A percentile compares a stretch with the other conserved stretches of the same genome.
phyloP scores from a whole-genome alignment of 2,888 invertebrate genomes.

The Noctua janthina region DNA sequence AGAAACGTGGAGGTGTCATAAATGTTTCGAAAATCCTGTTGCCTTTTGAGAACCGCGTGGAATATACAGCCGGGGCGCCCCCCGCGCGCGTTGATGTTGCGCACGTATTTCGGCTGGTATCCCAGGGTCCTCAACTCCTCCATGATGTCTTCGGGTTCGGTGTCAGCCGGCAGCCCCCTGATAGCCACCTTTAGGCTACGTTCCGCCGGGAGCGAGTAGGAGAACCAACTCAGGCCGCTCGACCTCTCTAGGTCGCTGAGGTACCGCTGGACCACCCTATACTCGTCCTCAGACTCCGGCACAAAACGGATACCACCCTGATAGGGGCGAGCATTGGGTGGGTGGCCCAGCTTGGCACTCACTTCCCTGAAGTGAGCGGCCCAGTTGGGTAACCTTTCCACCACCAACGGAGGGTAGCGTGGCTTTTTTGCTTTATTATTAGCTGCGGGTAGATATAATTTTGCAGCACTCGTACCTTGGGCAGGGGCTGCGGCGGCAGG shows the following conservation, averaged over 20 bases:
- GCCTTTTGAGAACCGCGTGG: too few relatives aligned
- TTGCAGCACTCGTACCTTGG: too few relatives aligned
- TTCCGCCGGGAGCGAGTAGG: slow-evolving; percentile 18
- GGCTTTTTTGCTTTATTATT: too few relatives aligned
- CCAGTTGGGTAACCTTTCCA: background rate
- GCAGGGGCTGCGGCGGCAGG: too few relatives aligned
- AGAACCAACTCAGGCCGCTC: background rate
- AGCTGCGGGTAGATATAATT: too few relatives aligned
- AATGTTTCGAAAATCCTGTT: too few relatives aligned
- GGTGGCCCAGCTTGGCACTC: background rate
- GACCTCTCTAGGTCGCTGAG: background rate
- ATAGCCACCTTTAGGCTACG: background rate
- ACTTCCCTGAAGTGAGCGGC: background rate
- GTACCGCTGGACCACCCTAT: background rate
- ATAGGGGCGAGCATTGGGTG: background rate
- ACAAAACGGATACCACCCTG: background rate
- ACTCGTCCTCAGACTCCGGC: background rate
- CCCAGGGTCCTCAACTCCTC: slow-evolving; percentile 8
- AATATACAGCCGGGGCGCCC: slow-evolving; percentile 14
- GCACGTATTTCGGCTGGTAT: slow-evolving; percentile 14
- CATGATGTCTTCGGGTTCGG: background rate
- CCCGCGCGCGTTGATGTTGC: background rate
- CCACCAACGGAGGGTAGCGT: background rate
- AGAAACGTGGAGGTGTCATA: too few relatives aligned
- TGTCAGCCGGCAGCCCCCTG: background rate